Evolutionary conservation across 2,113 vertebrate species (phyloP), one percentile per base, ranked within the genome.

Genomic region (Plestiodon gilberti): DNA sequence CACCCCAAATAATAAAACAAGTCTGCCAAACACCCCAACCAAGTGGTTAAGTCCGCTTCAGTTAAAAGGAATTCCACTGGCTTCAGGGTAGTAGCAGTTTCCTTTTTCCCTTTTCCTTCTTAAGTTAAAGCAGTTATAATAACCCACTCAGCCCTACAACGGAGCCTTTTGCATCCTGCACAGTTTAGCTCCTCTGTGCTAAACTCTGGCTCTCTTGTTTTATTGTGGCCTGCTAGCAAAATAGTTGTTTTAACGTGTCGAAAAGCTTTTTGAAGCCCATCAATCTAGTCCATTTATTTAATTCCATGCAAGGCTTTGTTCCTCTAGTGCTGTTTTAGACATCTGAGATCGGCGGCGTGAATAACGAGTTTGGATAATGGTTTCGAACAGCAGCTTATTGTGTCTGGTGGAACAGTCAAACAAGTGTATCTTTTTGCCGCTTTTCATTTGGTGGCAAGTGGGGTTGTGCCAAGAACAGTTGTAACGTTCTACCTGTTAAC

Each of bases 21-120:
- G 18, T n/a, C 52, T 23, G 28, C 14, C 33, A 57, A 5, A n/a
- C 0, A 0, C 0, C 1, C 4, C 0, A 0, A 0, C 4, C 0
- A 0, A 0, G 38, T 0, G 1, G 25, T 3, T 69, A 2, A 0
- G 22, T n/a, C 38, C 22, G 13, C 2, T 48, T 71, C 48, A 35
- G 52, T 83, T 59, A 2, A 0, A 55, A 35, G 0, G 0, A 23
- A 30, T 28, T 65, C 59, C 82, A 78, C 65, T 62, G 20, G 6
- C 0, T 0, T 14, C 17, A 1, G 3, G 43, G 15, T n/a, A 38
- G 0, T 0, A 15, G 59, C 78, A 67, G 2, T 30, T 2, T 1
- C 0, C 1, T 10, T 0, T 77, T 73, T n/a, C 69, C 65, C 64
- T 48, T 78, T 13, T 2, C 25, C 13, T 18, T 35, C 55, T 25